Percentiles rank a stretch among this genome's conserved stretches.
These are phyloP conservation scores for Micrasema longulum DNA, from an alignment of 1,140 invertebrate genomes.

Conservation along the genomic window DNA sequence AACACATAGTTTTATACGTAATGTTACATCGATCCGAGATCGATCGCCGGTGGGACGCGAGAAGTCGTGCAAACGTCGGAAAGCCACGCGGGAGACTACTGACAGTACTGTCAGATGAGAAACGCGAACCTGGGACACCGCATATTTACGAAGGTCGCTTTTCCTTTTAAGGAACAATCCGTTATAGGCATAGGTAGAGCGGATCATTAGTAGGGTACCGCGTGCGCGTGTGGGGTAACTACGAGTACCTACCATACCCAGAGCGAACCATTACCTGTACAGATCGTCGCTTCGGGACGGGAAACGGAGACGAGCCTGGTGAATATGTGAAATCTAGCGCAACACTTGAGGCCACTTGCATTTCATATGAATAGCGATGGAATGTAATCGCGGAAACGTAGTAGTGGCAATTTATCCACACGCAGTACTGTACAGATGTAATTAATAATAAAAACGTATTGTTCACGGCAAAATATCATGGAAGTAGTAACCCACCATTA, in stretches of 20 bases:
- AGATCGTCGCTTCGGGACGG: too few species aligned
- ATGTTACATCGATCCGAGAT: conserved; percentile 27
- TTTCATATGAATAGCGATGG: too few species aligned
- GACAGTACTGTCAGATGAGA: conserved; percentile 24
- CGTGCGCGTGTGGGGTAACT: background rate
- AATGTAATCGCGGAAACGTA: too few species aligned
- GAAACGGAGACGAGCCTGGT: too few species aligned
- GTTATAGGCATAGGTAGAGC: conserved; percentile 38
- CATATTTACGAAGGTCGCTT: conserved; percentile 55
- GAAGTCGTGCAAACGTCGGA: conserved; percentile 26
- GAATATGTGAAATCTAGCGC: too few species aligned
- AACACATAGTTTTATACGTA: conserved; percentile 20
- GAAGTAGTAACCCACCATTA: too few species aligned
- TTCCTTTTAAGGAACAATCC: conserved; percentile 54
- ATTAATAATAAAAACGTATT: too few species aligned
- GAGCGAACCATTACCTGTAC: too few species aligned
- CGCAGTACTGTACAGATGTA: too few species aligned
- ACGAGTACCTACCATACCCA: background rate
- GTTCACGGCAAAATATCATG: too few species aligned
- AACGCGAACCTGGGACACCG: conserved; percentile 21
- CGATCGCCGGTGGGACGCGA: conserved; percentile 22
- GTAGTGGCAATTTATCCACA: too few species aligned
- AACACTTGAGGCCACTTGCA: too few species aligned
- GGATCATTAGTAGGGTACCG: conserved; percentile 37
- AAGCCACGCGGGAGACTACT: conserved; percentile 26